Base-by-base conservation (phyloP, 92 coral and sea anemone genomes). In the Palythoa grandis region DNA sequence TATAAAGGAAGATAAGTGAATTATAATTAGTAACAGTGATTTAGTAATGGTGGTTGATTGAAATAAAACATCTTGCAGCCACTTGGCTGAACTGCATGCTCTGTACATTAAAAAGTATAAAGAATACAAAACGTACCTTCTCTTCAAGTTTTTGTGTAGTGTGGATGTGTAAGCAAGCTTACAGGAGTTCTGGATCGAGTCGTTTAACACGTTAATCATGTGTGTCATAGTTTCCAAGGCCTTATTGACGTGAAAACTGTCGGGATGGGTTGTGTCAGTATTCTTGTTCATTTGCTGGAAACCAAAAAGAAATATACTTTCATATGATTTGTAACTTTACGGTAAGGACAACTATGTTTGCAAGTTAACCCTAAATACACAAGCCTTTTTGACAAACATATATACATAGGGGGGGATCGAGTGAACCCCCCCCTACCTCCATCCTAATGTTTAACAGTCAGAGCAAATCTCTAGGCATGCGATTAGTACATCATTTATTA, bases 191-290 rank as follows among this genome's bases (percentile, higher is more conserved):
- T 96, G 99, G n/a, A 96, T 96, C 20, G 99, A 96, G 60, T 92
- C 98, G 80, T 96, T 96, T 53, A 96, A 89, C n/a, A 95, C 86
- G 65, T 96, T 93, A 11, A 96, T 96, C 95, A 95, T 96, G 24
- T 95, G 90, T 56, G 90, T 95, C 99, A 96, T 96, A 7, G 91
- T 96, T 73, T 96, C 98, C 87, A 96, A 78, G 68, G 99, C 98
- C 74, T 90, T 96, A 52, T 90, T 93, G 68, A 96, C 89, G 56
- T 96, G 98, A 70, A 96, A 96, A 48, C 98, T 90, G 86, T 96
- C 99, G 15, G 99, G 99, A 73, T 96, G 99, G 66, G 92, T 91
- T 3, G 97, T 56, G 20, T 96, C 99, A 4, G 99, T 96, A 76
- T 92, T 90, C 87, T 96, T 96, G 77, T 95, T 90, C 84, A 96